phyloP scores from a whole-genome alignment of 2,888 invertebrate species.

The Eulithis prunata region DNA sequence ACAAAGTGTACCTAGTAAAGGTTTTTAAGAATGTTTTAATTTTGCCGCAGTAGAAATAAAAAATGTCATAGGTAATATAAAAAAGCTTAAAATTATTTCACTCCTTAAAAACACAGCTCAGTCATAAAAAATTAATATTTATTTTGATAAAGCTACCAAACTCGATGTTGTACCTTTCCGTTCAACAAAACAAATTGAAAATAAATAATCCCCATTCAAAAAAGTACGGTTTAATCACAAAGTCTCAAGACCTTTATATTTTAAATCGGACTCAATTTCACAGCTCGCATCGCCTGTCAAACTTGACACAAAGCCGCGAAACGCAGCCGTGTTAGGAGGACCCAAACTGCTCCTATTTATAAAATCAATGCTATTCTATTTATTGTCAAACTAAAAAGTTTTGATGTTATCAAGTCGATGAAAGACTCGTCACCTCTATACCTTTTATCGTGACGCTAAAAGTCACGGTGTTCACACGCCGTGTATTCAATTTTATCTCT shows the following conservation, averaged over 20 bases:
- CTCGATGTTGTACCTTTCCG: slow-evolving; percentile 47
- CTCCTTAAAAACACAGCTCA: neutral
- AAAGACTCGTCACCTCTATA: slow-evolving; percentile 81
- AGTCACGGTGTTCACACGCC: slow-evolving; percentile 58
- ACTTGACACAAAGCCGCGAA: slow-evolving; percentile 80
- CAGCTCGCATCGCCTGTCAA: slow-evolving; percentile 82
- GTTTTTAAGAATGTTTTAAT: neutral
- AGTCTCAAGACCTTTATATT: slow-evolving; percentile 78
- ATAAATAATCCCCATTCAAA: slow-evolving; percentile 69
- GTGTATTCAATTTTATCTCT: slow-evolving; percentile 44
- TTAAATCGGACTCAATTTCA: slow-evolving; percentile 82
- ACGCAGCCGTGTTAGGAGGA: slow-evolving; percentile 75
- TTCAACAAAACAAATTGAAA: slow-evolving; percentile 75
- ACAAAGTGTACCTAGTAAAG: neutral
- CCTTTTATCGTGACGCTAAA: slow-evolving; percentile 78
- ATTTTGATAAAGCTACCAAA: slow-evolving; percentile 58
- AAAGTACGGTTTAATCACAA: slow-evolving; percentile 66
- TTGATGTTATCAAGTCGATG: slow-evolving; percentile 81
- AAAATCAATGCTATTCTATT: slow-evolving; percentile 80
- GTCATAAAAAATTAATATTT: slow-evolving; percentile 24
- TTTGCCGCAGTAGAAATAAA: neutral
- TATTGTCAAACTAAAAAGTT: slow-evolving; percentile 82
- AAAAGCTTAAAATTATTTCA: neutral
- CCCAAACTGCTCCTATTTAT: slow-evolving; percentile 80
- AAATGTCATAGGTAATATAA: neutral